A percentile compares a stretch with the other conserved stretches of the same genome.
Evolutionary conservation across 2,797 vertebrate species (phyloP).

Genomic region (Microhierax caerulescens): DNA sequence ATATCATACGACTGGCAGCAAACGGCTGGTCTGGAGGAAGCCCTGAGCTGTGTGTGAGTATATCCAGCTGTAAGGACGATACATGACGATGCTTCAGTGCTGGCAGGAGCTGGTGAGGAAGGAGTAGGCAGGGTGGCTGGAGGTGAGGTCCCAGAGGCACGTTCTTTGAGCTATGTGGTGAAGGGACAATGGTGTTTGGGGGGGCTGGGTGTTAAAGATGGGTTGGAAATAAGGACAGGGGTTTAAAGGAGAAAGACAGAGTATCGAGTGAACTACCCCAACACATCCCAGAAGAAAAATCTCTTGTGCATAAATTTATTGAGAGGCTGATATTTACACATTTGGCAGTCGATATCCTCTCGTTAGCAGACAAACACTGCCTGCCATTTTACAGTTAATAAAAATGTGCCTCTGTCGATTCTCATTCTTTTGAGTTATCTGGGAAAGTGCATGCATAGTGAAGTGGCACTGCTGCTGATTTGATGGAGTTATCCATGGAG

Average conservation of each 20-base stretch:
- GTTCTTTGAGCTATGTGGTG: fast-evolving
- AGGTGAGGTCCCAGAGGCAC: not conserved
- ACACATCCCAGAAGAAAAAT: not conserved
- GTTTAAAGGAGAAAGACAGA: not conserved
- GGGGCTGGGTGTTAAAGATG: not conserved
- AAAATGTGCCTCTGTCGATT: not conserved
- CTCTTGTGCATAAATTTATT: not conserved
- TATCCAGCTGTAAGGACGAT: fast-evolving
- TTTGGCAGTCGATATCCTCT: not conserved
- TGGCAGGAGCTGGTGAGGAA: not conserved
- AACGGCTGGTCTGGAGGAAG: not conserved
- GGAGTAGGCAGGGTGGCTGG: not conserved
- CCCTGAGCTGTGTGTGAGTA: not conserved
- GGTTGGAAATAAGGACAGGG: not conserved
- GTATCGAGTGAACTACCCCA: not conserved
- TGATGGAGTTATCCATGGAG: not conserved
- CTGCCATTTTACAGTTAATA: not conserved
- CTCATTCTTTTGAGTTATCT: not conserved
- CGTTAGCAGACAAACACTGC: not conserved
- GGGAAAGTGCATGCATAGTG: not conserved
- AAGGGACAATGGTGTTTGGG: not conserved
- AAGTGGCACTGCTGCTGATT: not conserved
- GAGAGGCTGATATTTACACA: slow-evolving; percentile 14
- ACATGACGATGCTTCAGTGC: not conserved
- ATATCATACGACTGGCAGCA: not conserved